These are phyloP conservation scores for Lasioglossum oenotherae DNA, from an alignment of 2,888 invertebrate genomes.

Conservation along the genomic window DNA sequence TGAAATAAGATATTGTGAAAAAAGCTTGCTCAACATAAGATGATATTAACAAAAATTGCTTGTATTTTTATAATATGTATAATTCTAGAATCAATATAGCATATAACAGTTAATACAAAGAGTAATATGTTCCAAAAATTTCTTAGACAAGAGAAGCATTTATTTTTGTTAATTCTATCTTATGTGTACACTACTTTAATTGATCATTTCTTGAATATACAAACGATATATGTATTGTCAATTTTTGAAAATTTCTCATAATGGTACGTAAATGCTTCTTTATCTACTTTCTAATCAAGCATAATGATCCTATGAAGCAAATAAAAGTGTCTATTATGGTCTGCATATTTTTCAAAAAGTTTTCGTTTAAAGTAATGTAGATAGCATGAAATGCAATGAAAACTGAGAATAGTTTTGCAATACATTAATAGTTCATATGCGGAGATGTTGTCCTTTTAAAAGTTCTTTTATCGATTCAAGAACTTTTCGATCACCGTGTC, in stretches of 20 bases:
- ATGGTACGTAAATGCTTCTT: conserved; percentile 25
- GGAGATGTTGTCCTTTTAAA: neutral
- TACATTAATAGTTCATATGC: neutral
- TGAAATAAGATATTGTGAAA: conserved; percentile 45
- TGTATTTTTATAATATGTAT: conserved; percentile 48
- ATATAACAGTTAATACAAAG: conserved; percentile 6
- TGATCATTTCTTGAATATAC: conserved; percentile 22
- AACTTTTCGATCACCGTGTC: too few species aligned
- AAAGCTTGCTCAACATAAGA: conserved; percentile 51
- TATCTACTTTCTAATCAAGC: conserved; percentile 18
- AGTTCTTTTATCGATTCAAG: too few species aligned
- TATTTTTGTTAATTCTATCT: conserved; percentile 49
- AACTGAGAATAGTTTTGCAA: neutral
- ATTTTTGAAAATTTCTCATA: conserved; percentile 15
- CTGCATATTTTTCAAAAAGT: neutral
- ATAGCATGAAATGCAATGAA: neutral
- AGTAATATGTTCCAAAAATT: neutral
- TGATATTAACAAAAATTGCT: conserved; percentile 52
- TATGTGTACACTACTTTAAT: conserved; percentile 40
- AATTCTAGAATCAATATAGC: conserved; percentile 3
- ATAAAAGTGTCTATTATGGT: neutral
- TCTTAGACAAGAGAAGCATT: conserved; percentile 8
- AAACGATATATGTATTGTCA: neutral
- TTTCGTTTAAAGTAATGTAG: neutral
- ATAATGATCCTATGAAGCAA: neutral